Conservation (phyloP, 2,888 invertebrate genomes). For the Callimorpha dominula region DNA sequence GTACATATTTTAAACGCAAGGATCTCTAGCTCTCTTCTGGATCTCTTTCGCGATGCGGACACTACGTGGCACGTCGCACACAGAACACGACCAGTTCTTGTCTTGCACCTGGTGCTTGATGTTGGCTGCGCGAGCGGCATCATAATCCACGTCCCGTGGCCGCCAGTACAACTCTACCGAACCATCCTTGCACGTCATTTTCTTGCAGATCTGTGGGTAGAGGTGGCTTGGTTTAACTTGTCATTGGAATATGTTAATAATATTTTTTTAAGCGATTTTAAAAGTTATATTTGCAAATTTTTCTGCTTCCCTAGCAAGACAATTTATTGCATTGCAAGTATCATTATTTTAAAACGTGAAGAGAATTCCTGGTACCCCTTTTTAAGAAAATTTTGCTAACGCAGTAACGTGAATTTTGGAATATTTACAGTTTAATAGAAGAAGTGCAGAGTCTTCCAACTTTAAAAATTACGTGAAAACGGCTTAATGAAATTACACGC, state of each 20-base stretch:
- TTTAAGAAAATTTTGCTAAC: too few relatives aligned
- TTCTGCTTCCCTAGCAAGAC: neutral
- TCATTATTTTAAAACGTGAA: too few relatives aligned
- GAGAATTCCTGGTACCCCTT: too few relatives aligned
- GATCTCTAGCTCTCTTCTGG: conserved; percentile 49
- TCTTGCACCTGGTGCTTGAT: conserved; percentile 68
- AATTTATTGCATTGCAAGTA: too few relatives aligned
- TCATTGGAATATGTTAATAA: neutral
- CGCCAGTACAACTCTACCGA: conserved; percentile 73
- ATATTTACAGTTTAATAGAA: too few relatives aligned
- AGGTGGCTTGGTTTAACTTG: neutral
- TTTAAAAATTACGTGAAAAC: too few relatives aligned
- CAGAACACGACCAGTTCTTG: conserved; percentile 57
- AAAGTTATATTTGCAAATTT: neutral
- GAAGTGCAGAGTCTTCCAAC: too few relatives aligned
- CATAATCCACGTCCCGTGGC: conserved; percentile 70
- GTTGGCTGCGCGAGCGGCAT: conserved; percentile 70
- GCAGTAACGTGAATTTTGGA: too few relatives aligned
- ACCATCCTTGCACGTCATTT: conserved; percentile 75
- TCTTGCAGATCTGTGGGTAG: conserved; percentile 73
- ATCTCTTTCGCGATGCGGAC: conserved; percentile 66
- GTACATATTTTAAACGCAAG: conserved; percentile 27
- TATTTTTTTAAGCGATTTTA: neutral
- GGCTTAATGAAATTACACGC: too few relatives aligned
- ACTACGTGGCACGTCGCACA: conserved; percentile 65